Conservation (phyloP, 2,888 invertebrate genomes). For the Heliconius hortense region DNA sequence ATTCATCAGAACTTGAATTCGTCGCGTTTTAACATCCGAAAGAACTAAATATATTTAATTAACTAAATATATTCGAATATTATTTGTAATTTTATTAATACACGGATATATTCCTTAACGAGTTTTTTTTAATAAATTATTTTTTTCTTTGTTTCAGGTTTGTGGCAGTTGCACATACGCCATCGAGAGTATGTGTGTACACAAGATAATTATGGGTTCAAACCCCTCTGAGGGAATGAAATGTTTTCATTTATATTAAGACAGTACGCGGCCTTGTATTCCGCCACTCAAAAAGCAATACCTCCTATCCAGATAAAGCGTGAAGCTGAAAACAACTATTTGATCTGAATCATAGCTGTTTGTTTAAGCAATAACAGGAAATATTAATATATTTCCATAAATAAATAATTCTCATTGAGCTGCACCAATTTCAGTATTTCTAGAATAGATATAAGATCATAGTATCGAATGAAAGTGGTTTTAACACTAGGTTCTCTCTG, state of each 20-base stretch:
- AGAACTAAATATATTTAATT: neutral
- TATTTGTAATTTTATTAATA: neutral
- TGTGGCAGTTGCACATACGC: neutral
- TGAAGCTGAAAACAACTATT: too few species aligned
- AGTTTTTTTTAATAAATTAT: neutral
- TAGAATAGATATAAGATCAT: neutral
- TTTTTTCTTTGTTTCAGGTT: slow-evolving; percentile 8
- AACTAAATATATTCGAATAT: neutral
- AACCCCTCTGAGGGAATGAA: neutral
- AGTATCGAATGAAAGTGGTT: neutral
- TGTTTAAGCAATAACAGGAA: neutral
- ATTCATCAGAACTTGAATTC: neutral
- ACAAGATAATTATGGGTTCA: neutral
- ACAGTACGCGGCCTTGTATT: neutral
- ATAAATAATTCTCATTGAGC: neutral
- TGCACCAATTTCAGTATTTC: slow-evolving; percentile 1
- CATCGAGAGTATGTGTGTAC: neutral
- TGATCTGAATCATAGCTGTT: too few species aligned
- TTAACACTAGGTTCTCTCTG: too few species aligned
- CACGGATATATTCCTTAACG: neutral
- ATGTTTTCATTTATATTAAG: neutral
- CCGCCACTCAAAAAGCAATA: too few species aligned
- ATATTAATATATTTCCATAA: neutral
- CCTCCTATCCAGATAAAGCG: too few species aligned
- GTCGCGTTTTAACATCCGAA: neutral